Base-by-base conservation (phyloP, 2,797 vertebrate species). In the Hapalemur alaotrensis region DNA sequence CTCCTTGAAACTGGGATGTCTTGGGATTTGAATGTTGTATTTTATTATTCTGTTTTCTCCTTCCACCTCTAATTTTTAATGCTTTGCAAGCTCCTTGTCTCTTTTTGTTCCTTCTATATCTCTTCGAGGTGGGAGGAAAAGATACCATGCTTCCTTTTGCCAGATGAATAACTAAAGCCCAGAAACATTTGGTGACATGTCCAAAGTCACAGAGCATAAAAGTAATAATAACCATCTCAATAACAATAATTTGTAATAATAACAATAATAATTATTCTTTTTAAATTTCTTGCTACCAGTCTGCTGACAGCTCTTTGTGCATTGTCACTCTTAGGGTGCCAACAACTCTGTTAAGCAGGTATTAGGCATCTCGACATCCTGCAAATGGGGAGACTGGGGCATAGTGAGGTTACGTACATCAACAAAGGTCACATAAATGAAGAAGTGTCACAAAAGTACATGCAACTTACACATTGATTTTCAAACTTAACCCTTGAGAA, bases 121-220 rank as follows among this genome's bases (percentile, higher is more conserved):
- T 80, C 69, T 82, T 76, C 4, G 1, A 92, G 63, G 85, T 10
- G 32, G 78, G 28, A 89, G 75, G 86, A 48, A 46, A 41, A 65
- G 28, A 70, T 1, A 30, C 17, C n/a, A 35, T 2, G 7, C 5
- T 50, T n/a, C 57, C 20, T 84, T 81, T 46, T 52, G 86, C 83
- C 59, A 73, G 13, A 75, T 3, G 63, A 91, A 52, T 46, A 70
- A 72, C 35, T 22, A 35, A 84, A 20, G 61, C 72, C 43, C 76
- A 95, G 59, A 91, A 91, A 81, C 82, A 50, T 54, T 17, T 11
- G 38, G 41, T 57, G n/a, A 52, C 7, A 28, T 13, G 89, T 92
- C 70, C 41, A 12, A 70, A 80, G 70, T 61, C 63, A 43, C 17
- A 22, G 30, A 61, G 32, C 46, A 59, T 18, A 59, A 81, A 67